Base-by-base conservation (phyloP, 2,113 vertebrate species). In the Tupaia chinensis region DNA sequence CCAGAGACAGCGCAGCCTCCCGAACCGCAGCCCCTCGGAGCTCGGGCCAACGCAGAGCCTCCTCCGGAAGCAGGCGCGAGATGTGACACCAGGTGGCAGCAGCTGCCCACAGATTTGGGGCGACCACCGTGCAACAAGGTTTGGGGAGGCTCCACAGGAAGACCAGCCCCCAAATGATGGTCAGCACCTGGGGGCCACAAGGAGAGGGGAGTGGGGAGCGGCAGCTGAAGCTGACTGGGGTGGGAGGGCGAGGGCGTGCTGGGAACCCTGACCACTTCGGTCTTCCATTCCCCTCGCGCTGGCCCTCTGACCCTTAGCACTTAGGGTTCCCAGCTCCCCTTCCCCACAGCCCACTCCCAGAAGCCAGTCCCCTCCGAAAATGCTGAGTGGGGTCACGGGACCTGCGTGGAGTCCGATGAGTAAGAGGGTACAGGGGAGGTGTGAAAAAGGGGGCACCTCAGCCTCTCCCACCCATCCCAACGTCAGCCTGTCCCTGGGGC, bases 41-140 rank as follows among this genome's bases (percentile, higher is more conserved):
- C 44, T 44, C 5, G 44, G 44, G 44, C 44, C 44, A 44, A 44
- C 44, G 44, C 44, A 44, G 44, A 44, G 44, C 44, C 44, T 44
- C 44, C 69, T n/a, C 7, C n/a, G 2, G 7, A 77, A 53, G 80
- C 86, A 91, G 56, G 53, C 0, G 29, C 17, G 0, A 89, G 60
- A 68, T 58, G 69, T 27, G 95, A 93, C 97, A 93, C 94, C 96
- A 98, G 97, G 94, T 98, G 97, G 97, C 97, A 87, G 97, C 77
- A 98, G 87, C 89, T 94, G 65, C 76, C 97, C 95, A 82, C 2
- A 12, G 20, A 44, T 93, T 61, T 82, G 16, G 78, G 82, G 66
- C n/a, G 77, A n/a, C 81, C 15, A 3, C 29, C 54, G 54, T 15
- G 8, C 22, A 56, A 85, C 12, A 66, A 60, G 73, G 80, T 73